phyloP scores from a whole-genome alignment of 2,113 vertebrate species.

The Oceanites oceanicus region DNA sequence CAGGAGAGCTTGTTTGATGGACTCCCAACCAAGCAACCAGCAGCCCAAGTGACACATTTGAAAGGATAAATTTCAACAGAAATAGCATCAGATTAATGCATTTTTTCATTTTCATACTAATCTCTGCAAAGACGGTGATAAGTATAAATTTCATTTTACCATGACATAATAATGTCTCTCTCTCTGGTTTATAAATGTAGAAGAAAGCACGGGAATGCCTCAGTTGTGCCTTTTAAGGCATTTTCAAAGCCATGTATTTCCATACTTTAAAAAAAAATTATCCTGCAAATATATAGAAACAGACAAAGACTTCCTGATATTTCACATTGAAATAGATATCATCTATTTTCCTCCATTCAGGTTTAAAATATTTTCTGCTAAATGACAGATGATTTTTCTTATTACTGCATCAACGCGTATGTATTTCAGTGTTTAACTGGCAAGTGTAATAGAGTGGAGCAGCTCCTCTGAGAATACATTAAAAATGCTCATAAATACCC shows the following conservation, averaged over 20 bases:
- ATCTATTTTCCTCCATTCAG: background rate
- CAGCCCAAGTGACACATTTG: background rate
- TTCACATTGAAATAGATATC: background rate
- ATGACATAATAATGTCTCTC: background rate
- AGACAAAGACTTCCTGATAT: background rate
- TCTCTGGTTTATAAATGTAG: background rate
- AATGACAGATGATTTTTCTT: background rate
- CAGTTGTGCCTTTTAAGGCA: background rate
- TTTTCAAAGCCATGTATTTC: background rate
- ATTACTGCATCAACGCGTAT: background rate
- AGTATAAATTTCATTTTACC: background rate
- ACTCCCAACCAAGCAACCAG: background rate
- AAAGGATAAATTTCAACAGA: background rate
- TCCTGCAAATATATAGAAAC: background rate
- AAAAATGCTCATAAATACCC: background rate
- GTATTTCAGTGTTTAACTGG: background rate
- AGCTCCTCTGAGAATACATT: background rate
- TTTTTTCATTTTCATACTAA: background rate
- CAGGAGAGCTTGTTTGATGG: background rate
- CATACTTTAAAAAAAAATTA: background rate
- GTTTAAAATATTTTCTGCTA: background rate
- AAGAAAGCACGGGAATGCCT: background rate
- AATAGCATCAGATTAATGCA: background rate
- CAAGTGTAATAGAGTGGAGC: background rate
- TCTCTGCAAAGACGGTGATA: background rate